Base-by-base conservation (phyloP, 1,140 invertebrate genomes). In the Agrilus planipennis region DNA sequence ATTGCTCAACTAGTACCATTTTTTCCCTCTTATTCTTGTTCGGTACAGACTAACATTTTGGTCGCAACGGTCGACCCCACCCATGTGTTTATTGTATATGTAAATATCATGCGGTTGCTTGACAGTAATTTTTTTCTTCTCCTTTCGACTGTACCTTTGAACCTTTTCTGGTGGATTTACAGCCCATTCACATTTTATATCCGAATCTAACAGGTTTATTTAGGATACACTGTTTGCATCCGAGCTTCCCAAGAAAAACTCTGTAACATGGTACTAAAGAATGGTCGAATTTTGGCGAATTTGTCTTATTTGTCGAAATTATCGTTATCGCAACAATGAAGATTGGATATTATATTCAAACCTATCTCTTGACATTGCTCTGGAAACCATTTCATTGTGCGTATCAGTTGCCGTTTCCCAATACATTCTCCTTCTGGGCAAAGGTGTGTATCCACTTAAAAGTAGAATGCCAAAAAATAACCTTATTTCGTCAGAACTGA, bases 221-320 rank as follows among this genome's bases (percentile, higher is more conserved):
- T 20, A 35, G 44, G n/a, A 51, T 51, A 17, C 32, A 51, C 32
- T 51, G 49, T 34, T 53, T 53, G 12, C 39, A 44, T 9, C 45
- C 45, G 37, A 51, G 52, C 7, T 39, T 25, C 20, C 48, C 52
- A 30, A 31, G 41, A 31, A 46, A 45, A 49, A 7, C 25, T 34
- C 18, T 44, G 11, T 40, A 49, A 45, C 21, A 50, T 16, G 18
- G 20, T 12, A 12, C 34, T 18, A 18, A 55, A 43, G 5, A 56
- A 41, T 22, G 39, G 46, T 36, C 51, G 49, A 14, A 61, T 12
- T 52, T 61, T 63, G 16, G 46, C 30, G 50, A 51, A 59, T 40
- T 47, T 51, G 35, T 60, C 50, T 45, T 12, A n/a, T 35, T 49
- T 43, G 20, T 52, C 41, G 21, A 57, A 35, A 12, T 38, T 34